phyloP scores from a whole-genome alignment of 2,888 invertebrate genomes.

The Neoaliturus tenellus region DNA sequence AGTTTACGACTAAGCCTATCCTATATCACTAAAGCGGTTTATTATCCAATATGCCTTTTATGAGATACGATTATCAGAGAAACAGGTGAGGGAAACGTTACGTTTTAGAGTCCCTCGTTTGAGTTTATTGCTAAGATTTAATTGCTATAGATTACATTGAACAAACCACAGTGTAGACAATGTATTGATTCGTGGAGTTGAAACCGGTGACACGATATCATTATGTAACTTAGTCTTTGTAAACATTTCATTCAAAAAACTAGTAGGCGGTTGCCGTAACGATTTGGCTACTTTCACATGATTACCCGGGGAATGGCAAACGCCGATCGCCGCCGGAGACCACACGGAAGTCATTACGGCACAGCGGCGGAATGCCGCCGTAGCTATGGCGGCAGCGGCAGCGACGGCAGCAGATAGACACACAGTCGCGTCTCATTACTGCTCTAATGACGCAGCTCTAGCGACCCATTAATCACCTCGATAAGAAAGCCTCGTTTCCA shows the following conservation, averaged over 20 bases:
- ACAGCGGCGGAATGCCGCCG: background rate
- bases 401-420: background rate
- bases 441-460: background rate
- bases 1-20: background rate
- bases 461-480: background rate
- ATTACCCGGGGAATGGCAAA: background rate
- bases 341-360: constrained; percentile 18
- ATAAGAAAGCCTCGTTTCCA: constrained; percentile 27
- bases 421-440: constrained; percentile 6
- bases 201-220: too few relatives aligned
- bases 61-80: background rate
- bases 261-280: background rate
- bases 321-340: constrained; percentile 1
- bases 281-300: background rate
- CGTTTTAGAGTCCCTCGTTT: too few relatives aligned
- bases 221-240: too few relatives aligned
- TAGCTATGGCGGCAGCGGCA: background rate
- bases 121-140: too few relatives aligned
- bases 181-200: too few relatives aligned
- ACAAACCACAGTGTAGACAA: too few relatives aligned
- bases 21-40: background rate
- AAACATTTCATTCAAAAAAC: too few relatives aligned
- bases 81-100: background rate
- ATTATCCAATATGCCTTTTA: background rate
- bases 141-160: too few relatives aligned